Conservation (phyloP, 2,797 vertebrate genomes). For the Cossypha polioptera region DNA sequence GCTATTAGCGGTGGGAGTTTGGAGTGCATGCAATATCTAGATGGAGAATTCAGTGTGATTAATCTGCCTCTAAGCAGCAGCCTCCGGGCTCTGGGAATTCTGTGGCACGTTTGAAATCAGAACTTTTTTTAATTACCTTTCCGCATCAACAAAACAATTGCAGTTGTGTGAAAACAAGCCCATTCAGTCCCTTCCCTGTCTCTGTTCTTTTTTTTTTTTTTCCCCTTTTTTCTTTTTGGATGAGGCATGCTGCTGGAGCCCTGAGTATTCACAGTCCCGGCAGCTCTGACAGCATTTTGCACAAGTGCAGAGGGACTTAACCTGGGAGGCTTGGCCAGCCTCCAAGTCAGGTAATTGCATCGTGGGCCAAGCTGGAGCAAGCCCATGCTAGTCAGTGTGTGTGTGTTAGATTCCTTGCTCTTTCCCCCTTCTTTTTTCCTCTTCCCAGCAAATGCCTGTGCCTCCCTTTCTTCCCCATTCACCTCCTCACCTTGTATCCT, state of each 20-base stretch:
- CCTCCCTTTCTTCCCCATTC: not conserved
- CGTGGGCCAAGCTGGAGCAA: constrained; percentile 35
- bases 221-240: not conserved
- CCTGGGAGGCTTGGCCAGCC: constrained; percentile 1
- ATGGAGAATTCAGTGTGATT: constrained; percentile 83
- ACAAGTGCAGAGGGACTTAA: constrained; percentile 26
- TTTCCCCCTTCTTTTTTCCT: not conserved
- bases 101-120: constrained; percentile 79
- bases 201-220: not conserved
- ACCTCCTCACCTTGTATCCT: not conserved
- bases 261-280: not conserved
- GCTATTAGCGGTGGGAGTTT: constrained; percentile 83
- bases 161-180: constrained; percentile 63
- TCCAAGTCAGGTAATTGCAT: constrained; percentile 44
- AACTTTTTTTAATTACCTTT: constrained; percentile 75
- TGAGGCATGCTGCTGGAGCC: not conserved
- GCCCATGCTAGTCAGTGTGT: not conserved
- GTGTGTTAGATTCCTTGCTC: not conserved
- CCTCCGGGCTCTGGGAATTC: constrained; percentile 78
- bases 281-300: constrained; percentile 40
- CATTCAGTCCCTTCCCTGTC: constrained; percentile 41
- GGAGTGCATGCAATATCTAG: constrained; percentile 80
- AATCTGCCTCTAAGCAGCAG: constrained; percentile 85
- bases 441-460: not conserved
- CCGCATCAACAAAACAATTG: constrained; percentile 67